These are phyloP conservation scores for Coenonympha glycerion DNA, from an alignment of 2,888 invertebrate genomes.

Conservation along the genomic window DNA sequence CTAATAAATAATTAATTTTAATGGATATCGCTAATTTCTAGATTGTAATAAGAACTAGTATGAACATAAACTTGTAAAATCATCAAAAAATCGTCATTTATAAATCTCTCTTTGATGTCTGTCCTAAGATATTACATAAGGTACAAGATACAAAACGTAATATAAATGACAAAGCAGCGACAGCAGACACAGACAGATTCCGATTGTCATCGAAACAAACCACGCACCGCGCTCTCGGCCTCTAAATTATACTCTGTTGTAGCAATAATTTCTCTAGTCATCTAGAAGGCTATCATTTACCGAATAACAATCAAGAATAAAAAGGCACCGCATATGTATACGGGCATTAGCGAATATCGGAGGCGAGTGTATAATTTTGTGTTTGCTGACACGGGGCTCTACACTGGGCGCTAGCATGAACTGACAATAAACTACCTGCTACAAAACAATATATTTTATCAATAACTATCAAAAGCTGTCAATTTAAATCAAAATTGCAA, in stretches of 20 bases:
- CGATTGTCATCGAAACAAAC: conserved; percentile 68
- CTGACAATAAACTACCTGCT: too few species aligned
- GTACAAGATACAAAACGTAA: conserved; percentile 25
- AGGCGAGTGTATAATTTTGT: conserved; percentile 66
- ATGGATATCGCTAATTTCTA: too few species aligned
- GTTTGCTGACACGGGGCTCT: conserved; percentile 58
- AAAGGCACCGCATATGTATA: conserved; percentile 44
- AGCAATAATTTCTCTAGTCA: conserved; percentile 60
- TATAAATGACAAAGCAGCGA: conserved; percentile 58
- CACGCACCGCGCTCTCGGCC: conserved; percentile 41
- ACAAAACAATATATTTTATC: too few species aligned
- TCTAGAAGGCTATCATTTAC: conserved; percentile 63
- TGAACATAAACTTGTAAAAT: not conserved
- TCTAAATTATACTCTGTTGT: conserved; percentile 51
- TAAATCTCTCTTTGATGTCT: conserved; percentile 11
- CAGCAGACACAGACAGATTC: conserved; percentile 59
- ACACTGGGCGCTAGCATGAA: too few species aligned
- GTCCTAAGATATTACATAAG: conserved; percentile 18
- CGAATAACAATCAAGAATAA: conserved; percentile 66
- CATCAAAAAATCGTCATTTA: conserved; percentile 6
- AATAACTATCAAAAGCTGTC: too few species aligned
- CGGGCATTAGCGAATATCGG: conserved; percentile 59
- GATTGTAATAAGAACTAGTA: too few species aligned
- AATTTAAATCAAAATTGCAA: too few species aligned
- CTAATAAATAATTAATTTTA: too few species aligned